Evolutionary conservation across 2,113 vertebrate species (phyloP).

Genomic region (Myotis davidii): DNA sequence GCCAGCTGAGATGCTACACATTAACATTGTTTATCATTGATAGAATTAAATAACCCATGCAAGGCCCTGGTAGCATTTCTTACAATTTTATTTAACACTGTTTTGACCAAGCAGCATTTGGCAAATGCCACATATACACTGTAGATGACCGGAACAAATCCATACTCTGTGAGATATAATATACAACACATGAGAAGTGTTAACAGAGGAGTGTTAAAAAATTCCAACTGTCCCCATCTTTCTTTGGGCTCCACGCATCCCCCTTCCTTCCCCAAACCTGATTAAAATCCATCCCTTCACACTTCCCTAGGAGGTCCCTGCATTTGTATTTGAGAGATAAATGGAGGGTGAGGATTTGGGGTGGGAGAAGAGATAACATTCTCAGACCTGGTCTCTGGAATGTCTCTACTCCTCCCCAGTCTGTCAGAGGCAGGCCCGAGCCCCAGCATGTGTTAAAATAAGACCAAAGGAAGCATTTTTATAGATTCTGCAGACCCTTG

Average conservation of each 20-base stretch:
- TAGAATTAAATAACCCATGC: conserved; percentile 79
- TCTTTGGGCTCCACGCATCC: conserved; percentile 4
- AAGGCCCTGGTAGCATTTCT: conserved; percentile 66
- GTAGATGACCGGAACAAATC: not conserved
- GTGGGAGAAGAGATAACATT: conserved; percentile 62
- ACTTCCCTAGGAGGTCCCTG: conserved; percentile 59
- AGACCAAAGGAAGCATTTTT: not conserved
- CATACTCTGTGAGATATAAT: not conserved
- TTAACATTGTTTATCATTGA: conserved; percentile 77
- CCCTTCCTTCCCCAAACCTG: conserved; percentile 1
- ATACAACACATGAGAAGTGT: not conserved
- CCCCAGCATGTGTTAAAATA: conserved; percentile 19
- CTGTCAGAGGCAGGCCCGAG: conserved; percentile 51
- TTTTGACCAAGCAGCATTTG: conserved; percentile 52
- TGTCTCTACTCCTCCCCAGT: conserved; percentile 64
- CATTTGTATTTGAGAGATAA: conserved; percentile 64
- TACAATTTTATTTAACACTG: conserved; percentile 79
- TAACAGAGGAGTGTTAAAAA: not conserved
- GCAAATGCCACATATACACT: not conserved
- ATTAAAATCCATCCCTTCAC: conserved; percentile 58
- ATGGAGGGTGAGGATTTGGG: conserved; percentile 57
- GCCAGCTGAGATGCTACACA: conserved; percentile 56
- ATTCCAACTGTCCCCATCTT: not conserved
- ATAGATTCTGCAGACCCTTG: not conserved
- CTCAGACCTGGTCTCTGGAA: conserved; percentile 59